These are phyloP conservation scores for Pachypanchax playfairii DNA, from an alignment of 2,113 vertebrate genomes.

Conservation along the genomic window DNA sequence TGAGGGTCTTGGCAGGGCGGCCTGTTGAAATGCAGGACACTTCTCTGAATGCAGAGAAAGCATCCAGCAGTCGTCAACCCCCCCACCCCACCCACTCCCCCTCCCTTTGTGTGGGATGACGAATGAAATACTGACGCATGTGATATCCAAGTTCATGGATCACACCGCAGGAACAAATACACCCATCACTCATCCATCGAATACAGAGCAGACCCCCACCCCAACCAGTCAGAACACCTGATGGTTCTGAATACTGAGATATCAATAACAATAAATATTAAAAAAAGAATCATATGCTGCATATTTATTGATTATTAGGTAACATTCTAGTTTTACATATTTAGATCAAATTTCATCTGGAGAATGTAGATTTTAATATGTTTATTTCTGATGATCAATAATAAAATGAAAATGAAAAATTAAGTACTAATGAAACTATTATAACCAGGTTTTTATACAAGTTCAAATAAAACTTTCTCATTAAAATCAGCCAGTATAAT, in stretches of 20 bases:
- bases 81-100: conserved; percentile 3
- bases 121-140: conserved; percentile 9
- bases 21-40: conserved; percentile 16
- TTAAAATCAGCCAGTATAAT: too few species aligned
- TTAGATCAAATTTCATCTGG: too few species aligned
- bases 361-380: too few species aligned
- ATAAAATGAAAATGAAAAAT: too few species aligned
- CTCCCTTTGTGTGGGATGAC: conserved; percentile 7
- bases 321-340: too few species aligned
- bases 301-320: too few species aligned
- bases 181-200: background rate
- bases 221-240: background rate
- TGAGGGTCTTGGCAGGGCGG: conserved; percentile 26
- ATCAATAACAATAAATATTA: background rate
- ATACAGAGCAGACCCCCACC: background rate
- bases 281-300: too few species aligned
- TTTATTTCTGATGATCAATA: too few species aligned
- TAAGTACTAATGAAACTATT: too few species aligned
- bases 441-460: too few species aligned
- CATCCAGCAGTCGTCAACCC: conserved; percentile 2
- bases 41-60: conserved; percentile 26
- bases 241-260: background rate
- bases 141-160: conserved; percentile 12
- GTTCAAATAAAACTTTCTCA: too few species aligned
- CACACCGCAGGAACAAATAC: background rate